Evolutionary conservation across 2,113 vertebrate species (phyloP), one percentile per base, ranked within the genome.

Genomic region (Pseudonaja textilis): DNA sequence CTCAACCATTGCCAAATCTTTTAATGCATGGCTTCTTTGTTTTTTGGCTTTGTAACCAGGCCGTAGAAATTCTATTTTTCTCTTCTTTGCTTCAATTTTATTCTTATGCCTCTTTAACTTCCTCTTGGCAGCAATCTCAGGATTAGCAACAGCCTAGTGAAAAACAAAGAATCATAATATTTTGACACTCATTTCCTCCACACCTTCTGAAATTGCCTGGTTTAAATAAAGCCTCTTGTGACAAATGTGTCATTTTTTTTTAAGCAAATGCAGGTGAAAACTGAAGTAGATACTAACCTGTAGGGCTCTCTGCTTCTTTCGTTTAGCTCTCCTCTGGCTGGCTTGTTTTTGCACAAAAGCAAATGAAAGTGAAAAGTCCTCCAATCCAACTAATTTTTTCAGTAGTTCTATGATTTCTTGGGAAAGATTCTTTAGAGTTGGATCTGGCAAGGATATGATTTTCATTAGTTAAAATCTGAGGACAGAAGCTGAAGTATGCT

Each of bases 341-440:
- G 98, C 99, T 94, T 99, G 98, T 94, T 98, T 99, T 97, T 99
- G 99, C 85, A 99, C 98, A 0, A 98, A 96, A 7, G 98, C 98
- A 94, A 99, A 99, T 47, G 98, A 98, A 88, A 99, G 91, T 0
- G 99, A 99, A 97, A 99, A 99, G 1, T 10, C 96, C 95, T 99
- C 98, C 85, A 99, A 96, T 0, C 99, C 99, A 22, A 99, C 98
- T 90, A 98, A 96, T 94, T 97, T 99, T 97, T 99, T 99, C 42
- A 99, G 97, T 93, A 99, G 96, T 88, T 99, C 99, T 45, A 99
- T 98, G 92, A 99, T 98, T 97, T 99, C 99, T 95, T 99, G 99
- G 2, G 99, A 98, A 74, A 99, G 97, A 95, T 99, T 99, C 98
- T 99, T 99, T 94, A 99, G 94, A 0, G 98, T 98, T 93, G 99